A percentile compares a stretch with the other conserved stretches of the same genome.
Evolutionary conservation across 2,797 vertebrate species (phyloP).

Genomic region (Propithecus deckenii): DNA sequence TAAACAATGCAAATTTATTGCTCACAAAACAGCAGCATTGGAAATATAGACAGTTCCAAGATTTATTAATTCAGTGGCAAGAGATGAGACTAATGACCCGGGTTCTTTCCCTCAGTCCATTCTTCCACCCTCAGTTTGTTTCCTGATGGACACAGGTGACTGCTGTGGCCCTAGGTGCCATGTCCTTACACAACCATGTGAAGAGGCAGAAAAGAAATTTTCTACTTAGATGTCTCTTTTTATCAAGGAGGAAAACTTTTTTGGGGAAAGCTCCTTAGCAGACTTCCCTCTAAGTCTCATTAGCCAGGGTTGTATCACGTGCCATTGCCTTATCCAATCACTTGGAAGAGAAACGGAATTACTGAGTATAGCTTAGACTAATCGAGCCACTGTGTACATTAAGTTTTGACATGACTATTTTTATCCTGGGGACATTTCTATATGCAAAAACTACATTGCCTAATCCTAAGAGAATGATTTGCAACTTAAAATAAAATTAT

Average conservation of each 20-base stretch:
- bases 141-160: neutral
- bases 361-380: neutral
- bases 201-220: neutral
- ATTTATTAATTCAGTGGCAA: neutral
- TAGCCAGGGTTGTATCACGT: neutral
- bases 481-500: constrained; percentile 33
- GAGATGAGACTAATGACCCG: neutral
- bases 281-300: neutral
- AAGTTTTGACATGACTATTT: neutral
- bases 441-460: neutral
- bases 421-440: neutral
- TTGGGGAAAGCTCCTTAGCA: neutral
- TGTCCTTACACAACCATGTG: neutral
- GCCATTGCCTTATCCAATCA: neutral
- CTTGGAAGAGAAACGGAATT: neutral
- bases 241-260: neutral
- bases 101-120: neutral
- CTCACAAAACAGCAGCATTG: neutral
- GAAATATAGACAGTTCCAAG: neutral
- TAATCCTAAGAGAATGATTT: neutral
- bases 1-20: neutral
- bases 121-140: neutral
- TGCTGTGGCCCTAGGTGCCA: neutral
- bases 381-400: neutral
- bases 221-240: neutral